Conservation (phyloP, 2,113 vertebrate species). For the Phaethornis superciliosus region DNA sequence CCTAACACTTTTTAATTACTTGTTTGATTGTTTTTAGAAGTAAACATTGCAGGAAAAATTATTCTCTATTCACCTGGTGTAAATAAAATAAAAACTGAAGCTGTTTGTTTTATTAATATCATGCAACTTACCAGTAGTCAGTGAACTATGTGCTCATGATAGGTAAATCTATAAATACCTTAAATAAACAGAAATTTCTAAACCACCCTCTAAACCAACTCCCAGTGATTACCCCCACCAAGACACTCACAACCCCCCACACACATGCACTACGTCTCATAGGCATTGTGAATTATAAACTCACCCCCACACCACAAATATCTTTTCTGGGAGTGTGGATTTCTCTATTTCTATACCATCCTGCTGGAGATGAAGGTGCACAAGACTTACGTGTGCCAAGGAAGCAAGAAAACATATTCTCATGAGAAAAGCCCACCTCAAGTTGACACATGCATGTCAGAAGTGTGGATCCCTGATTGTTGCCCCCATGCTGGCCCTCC, state of each 20-base stretch:
- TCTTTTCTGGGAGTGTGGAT: not conserved
- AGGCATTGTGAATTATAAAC: not conserved
- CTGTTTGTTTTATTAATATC: not conserved
- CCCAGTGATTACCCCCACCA: not conserved
- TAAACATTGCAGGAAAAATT: not conserved
- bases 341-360: not conserved
- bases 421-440: rapidly evolving
- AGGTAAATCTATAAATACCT: not conserved
- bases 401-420: not conserved
- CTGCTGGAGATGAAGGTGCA: not conserved
- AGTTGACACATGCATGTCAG: rapidly evolving
- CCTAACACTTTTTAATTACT: not conserved
- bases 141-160: not conserved
- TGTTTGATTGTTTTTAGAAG: not conserved
- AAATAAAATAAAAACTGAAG: not conserved
- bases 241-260: too few relatives aligned
- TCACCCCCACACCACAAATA: not conserved
- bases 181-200: not conserved
- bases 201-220: not conserved
- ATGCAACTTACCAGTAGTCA: not conserved
- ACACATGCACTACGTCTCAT: not conserved
- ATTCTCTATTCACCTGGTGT: not conserved
- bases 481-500: not conserved
- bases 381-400: not conserved
- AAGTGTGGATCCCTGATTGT: not conserved